Evolutionary conservation across 30 jellyfish, hydroid and myxozoan genomes (phyloP), one percentile per base, ranked within the genome.

Genomic region (Cassiopea xamachana): DNA sequence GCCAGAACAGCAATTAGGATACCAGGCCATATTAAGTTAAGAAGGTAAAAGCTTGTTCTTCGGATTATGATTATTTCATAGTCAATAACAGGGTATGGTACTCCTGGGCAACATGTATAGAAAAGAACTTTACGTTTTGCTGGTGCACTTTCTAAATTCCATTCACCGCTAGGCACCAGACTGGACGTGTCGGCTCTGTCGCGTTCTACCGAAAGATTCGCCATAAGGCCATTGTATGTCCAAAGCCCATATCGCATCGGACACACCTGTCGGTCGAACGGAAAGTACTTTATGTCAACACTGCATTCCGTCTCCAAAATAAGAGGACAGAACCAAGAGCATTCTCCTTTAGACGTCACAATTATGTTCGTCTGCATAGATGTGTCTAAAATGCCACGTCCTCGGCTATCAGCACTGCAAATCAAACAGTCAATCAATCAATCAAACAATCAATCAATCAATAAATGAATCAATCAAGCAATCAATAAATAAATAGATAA

Each of bases 161-260:
- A 93, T 70, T 93, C 98, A 80, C 94, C 92, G 60, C 87, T 86
- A 0, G 91, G 91, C 44, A 80, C 84, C 64, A 62, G 77, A 46
- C 62, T 81, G 18, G 72, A 1, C 43, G 87, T 60, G 84, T 83
- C 91, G 61, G 92, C 98, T 44, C n/a, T 9, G 48, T 69, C 85
- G 12, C 93, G 9, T 1, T 62, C 87, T 4, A 77, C 16, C 13
- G 88, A 75, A 85, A 94, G 80, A 58, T 94, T 88, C 1, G 80
- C 87, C 81, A 80, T 79, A 7, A 75, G 79, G 7, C 87, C 95
- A 60, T 85, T 94, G 85, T 82, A 89, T 0, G 98, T 94, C 98
- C 98, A 94, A 51, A 91, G 87, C 3, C 98, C 98, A 82, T 89
- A 94, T 73, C 91, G 87, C 90, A 94, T 71, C 69, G 97, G 96